Conservation (phyloP, 2,888 invertebrate species). For the Hydropsyche betteni region DNA sequence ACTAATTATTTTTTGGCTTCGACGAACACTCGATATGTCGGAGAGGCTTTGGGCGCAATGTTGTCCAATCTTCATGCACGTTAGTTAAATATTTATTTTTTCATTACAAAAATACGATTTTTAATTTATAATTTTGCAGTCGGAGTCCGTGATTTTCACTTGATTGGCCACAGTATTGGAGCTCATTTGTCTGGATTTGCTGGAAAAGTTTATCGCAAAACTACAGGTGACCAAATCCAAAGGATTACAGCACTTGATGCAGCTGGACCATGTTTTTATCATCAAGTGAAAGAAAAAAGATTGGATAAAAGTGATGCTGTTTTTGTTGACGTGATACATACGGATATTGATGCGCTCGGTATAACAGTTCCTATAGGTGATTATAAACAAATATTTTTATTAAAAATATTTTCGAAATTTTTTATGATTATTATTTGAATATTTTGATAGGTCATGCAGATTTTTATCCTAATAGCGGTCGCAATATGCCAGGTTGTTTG, state of each 20-base stretch:
- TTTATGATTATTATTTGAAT: background rate
- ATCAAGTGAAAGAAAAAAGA: background rate
- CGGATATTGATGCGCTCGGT: background rate
- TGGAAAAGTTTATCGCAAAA: background rate
- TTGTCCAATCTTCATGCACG: slow-evolving; percentile 2
- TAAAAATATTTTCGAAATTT: slow-evolving; percentile 1
- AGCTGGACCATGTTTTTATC: slow-evolving; percentile 6
- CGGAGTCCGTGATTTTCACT: slow-evolving; percentile 8
- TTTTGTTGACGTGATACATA: slow-evolving; percentile 25
- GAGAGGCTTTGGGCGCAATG: slow-evolving; percentile 11
- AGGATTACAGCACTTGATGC: slow-evolving; percentile 7
- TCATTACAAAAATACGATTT: background rate
- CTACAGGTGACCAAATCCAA: background rate
- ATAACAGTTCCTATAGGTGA: background rate
- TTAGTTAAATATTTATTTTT: background rate
- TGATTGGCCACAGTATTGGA: slow-evolving; percentile 7
- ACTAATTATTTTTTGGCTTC: background rate
- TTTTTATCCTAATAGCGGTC: slow-evolving; percentile 11
- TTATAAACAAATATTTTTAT: background rate
- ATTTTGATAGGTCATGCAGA: slow-evolving; percentile 19
- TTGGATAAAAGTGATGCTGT: background rate
- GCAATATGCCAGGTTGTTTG: slow-evolving; percentile 5
- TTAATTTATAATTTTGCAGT: background rate
- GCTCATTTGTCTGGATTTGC: background rate
- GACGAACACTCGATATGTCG: slow-evolving; percentile 10